These are phyloP conservation scores for Aspiorhynchus laticeps DNA, from an alignment of 2,113 vertebrate species.

Conservation along the genomic window DNA sequence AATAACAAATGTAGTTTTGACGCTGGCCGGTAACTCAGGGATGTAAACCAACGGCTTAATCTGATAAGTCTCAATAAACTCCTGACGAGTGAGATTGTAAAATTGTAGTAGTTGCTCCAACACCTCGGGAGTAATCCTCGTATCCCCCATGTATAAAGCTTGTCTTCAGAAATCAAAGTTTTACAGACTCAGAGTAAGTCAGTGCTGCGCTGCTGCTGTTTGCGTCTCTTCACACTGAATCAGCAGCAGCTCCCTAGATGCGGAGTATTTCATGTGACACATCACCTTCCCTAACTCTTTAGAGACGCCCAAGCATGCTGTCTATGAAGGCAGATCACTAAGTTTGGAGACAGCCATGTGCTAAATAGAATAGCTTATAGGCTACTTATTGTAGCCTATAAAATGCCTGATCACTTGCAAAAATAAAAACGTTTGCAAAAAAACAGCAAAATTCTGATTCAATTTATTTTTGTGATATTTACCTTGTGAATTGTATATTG, in stretches of 20 bases:
- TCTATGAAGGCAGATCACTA: neutral
- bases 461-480: no score
- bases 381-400: no score
- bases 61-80: slow-evolving; percentile 80
- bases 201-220: neutral
- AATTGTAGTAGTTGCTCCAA: slow-evolving; percentile 73
- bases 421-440: no score
- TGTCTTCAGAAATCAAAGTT: neutral
- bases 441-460: no score
- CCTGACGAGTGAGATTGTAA: slow-evolving; percentile 79
- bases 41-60: slow-evolving; percentile 80
- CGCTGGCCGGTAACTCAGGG: slow-evolving; percentile 75
- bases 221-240: neutral
- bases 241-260: neutral
- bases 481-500: no score
- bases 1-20: slow-evolving; percentile 75
- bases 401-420: no score
- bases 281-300: neutral
- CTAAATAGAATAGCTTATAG: no score
- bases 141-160: slow-evolving; percentile 11
- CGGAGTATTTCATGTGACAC: neutral
- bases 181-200: neutral
- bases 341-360: no score
- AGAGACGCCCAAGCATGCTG: neutral
- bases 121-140: slow-evolving; percentile 76